A percentile compares a stretch with the other conserved stretches of the same genome.
These are phyloP conservation scores for Andrena hattorfiana DNA, from an alignment of 2,888 invertebrate genomes.

Conservation along the genomic window DNA sequence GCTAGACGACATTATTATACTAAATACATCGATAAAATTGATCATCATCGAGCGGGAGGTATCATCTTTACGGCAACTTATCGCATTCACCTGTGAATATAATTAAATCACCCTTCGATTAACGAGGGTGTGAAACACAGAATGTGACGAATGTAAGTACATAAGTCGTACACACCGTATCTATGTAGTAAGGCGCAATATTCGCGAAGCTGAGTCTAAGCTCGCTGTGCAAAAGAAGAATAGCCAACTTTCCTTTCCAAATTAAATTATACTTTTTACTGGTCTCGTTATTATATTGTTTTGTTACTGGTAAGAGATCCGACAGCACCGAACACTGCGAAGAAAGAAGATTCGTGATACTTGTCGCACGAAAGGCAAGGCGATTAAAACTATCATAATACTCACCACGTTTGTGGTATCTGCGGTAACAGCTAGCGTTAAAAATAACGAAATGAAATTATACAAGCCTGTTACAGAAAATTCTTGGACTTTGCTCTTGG, in stretches of 20 bases:
- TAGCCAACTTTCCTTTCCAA: slow-evolving; percentile 80
- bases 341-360: slow-evolving; percentile 22
- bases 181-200: slow-evolving; percentile 70
- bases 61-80: slow-evolving; percentile 81
- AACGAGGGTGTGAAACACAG: not conserved
- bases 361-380: not conserved
- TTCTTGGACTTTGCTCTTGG: slow-evolving; percentile 86
- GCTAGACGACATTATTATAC: slow-evolving; percentile 72
- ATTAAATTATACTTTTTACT: slow-evolving; percentile 74
- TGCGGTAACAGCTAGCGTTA: slow-evolving; percentile 84
- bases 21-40: slow-evolving; percentile 78
- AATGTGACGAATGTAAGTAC: slow-evolving; percentile 1
- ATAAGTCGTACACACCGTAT: slow-evolving; percentile 66
- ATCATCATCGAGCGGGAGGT: slow-evolving; percentile 79
- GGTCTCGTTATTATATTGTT: slow-evolving; percentile 69
- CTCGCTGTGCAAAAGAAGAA: slow-evolving; percentile 80
- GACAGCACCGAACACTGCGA: slow-evolving; percentile 79
- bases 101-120: not conserved
- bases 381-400: slow-evolving; percentile 23
- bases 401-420: slow-evolving; percentile 84
- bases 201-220: slow-evolving; percentile 66
- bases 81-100: slow-evolving; percentile 74
- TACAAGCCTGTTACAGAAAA: slow-evolving; percentile 87
- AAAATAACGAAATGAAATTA: slow-evolving; percentile 86
- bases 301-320: slow-evolving; percentile 77